Conservation (phyloP, 2,888 invertebrate genomes). For the Plebejus anna region DNA sequence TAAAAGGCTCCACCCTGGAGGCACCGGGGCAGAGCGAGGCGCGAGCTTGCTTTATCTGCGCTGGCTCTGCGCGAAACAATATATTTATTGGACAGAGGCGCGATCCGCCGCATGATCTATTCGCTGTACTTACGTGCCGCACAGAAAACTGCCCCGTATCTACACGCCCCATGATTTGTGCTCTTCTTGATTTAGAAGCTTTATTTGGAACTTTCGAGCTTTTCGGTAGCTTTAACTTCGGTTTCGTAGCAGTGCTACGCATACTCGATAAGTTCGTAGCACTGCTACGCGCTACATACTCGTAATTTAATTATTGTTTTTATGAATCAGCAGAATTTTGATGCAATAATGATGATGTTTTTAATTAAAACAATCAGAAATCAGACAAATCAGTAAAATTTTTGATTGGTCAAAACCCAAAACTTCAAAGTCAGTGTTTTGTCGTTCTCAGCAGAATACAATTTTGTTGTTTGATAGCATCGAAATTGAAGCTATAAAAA, state of each 20-base stretch:
- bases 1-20: slow-evolving; percentile 44
- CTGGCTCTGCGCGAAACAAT: slow-evolving; percentile 78
- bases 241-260: not conserved
- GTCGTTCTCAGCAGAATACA: no score
- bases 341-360: no score
- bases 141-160: slow-evolving; percentile 41
- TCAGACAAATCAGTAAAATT: no score
- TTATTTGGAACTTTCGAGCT: slow-evolving; percentile 16
- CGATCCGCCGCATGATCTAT: slow-evolving; percentile 74
- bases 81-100: slow-evolving; percentile 77
- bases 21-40: slow-evolving; percentile 71
- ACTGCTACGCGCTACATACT: not conserved
- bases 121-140: slow-evolving; percentile 53
- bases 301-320: no score
- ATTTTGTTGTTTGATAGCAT: no score
- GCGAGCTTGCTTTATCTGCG: slow-evolving; percentile 79
- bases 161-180: slow-evolving; percentile 30
- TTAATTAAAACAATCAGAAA: no score
- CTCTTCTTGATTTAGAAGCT: slow-evolving; percentile 23
- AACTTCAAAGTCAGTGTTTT: no score
- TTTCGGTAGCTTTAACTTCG: slow-evolving; percentile 5
- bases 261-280: not conserved
- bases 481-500: no score
- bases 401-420: no score
- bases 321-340: no score